Conservation (phyloP, 2,113 vertebrate genomes). For the Toxotes jaculatrix region DNA sequence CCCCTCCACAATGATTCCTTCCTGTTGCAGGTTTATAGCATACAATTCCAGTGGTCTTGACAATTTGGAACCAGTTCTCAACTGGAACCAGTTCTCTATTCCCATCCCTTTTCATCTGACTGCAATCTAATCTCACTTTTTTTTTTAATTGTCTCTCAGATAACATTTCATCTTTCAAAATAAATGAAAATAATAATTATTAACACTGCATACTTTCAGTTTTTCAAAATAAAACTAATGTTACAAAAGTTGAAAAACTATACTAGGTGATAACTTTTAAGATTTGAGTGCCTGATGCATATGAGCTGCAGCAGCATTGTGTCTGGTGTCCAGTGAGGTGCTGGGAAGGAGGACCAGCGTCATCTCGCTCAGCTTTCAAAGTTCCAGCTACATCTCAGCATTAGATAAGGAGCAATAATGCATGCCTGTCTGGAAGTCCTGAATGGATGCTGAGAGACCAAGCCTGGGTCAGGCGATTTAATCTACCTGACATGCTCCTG, state of each 20-base stretch:
- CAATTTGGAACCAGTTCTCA: too few relatives aligned
- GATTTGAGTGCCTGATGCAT: not conserved
- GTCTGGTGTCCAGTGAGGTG: not conserved
- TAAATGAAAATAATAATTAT: not conserved
- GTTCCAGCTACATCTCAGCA: constrained; percentile 43
- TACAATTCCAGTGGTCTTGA: too few relatives aligned
- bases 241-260: constrained; percentile 1
- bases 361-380: constrained; percentile 17
- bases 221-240: constrained; percentile 2
- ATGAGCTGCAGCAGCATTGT: not conserved
- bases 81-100: too few relatives aligned
- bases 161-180: constrained; percentile 13
- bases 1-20: too few relatives aligned
- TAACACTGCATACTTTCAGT: not conserved
- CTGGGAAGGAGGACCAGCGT: not conserved
- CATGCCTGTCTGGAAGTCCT: constrained; percentile 26
- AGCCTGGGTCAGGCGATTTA: constrained; percentile 76
- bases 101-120: constrained; percentile 9
- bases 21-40: too few relatives aligned
- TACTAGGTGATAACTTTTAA: not conserved
- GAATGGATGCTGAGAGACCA: constrained; percentile 45
- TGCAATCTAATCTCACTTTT: constrained; percentile 4
- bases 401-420: constrained; percentile 50
- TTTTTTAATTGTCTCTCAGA: not conserved
- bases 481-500: constrained; percentile 75